Conservation (phyloP, 2,113 vertebrate genomes). For the Clarias macrocephalus region DNA sequence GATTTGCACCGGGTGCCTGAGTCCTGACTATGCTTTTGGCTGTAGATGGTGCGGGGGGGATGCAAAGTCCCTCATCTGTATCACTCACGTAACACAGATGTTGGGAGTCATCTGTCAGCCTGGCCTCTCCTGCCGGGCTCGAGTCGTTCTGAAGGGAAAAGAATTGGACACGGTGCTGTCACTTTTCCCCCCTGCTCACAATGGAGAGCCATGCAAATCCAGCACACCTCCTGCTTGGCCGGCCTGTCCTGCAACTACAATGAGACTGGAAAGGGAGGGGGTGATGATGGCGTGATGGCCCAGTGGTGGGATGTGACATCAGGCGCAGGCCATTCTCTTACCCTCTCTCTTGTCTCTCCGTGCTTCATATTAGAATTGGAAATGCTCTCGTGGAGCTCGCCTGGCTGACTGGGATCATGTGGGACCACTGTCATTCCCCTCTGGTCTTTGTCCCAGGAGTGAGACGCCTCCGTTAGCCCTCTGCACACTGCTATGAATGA, state of each 20-base stretch:
- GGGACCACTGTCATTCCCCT: conserved; percentile 82
- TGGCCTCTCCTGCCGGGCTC: conserved; percentile 91
- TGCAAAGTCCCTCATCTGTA: conserved; percentile 88
- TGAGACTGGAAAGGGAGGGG: conserved; percentile 72
- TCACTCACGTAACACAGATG: conserved; percentile 99
- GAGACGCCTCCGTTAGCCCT: conserved; percentile 80
- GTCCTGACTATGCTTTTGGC: conserved; percentile 61
- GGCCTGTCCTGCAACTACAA: conserved; percentile 86
- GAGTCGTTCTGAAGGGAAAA: conserved; percentile 94
- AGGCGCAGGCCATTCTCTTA: conserved; percentile 76
- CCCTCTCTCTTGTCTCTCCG: conserved; percentile 5
- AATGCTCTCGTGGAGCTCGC: conserved; percentile 90
- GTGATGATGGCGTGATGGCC: conserved; percentile 52
- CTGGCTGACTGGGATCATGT: conserved; percentile 84
- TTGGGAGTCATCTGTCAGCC: conserved; percentile 99
- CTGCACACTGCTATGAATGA: conserved; percentile 94
- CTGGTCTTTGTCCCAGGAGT: conserved; percentile 91
- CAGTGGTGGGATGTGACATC: conserved; percentile 87
- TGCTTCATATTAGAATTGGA: conserved; percentile 98
- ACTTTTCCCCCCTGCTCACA: conserved; percentile 93
- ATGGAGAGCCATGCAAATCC: conserved; percentile 97
- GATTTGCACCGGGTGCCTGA: conserved; percentile 67
- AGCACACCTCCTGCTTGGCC: conserved; percentile 84
- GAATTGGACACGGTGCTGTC: conserved; percentile 99
- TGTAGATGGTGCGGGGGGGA: conserved; percentile 30